These are phyloP conservation scores for Bibio marci DNA, from an alignment of 2,888 invertebrate species.

Conservation along the genomic window DNA sequence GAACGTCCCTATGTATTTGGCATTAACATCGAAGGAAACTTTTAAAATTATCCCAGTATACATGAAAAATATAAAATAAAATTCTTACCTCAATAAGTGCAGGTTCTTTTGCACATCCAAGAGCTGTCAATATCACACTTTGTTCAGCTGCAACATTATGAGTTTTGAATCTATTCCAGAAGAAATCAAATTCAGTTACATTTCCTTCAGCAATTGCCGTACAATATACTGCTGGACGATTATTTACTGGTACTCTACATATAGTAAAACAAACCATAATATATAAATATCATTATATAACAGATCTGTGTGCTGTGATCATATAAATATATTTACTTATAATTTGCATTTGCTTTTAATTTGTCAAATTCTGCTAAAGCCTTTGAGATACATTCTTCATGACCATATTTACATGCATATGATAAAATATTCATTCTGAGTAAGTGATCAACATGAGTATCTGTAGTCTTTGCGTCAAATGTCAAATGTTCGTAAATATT, in stretches of 20 bases:
- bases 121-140: constrained; percentile 39
- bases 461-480: constrained; percentile 26
- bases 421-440: constrained; percentile 39
- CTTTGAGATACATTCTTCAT: constrained; percentile 36
- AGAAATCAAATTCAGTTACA: constrained; percentile 41
- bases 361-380: constrained; percentile 16
- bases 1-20: too few relatives aligned
- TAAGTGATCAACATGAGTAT: constrained; percentile 37
- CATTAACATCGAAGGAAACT: too few relatives aligned
- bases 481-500: constrained; percentile 25
- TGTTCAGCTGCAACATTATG: constrained; percentile 52
- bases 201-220: constrained; percentile 47
- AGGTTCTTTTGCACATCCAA: constrained; percentile 47
- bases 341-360: background rate
- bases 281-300: background rate
- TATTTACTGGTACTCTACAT: constrained; percentile 40
- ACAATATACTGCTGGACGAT: constrained; percentile 57
- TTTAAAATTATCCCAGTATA: constrained; percentile 3
- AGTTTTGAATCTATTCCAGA: constrained; percentile 41
- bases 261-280: background rate
- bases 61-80: constrained; percentile 1
- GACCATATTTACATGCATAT: constrained; percentile 46
- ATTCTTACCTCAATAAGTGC: constrained; percentile 33
- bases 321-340: background rate
- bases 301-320: background rate